Percentiles rank a stretch among this genome's conserved stretches.
These are phyloP conservation scores for Blomia tropicalis DNA, from an alignment of 2,888 invertebrate species.

Conservation along the genomic window DNA sequence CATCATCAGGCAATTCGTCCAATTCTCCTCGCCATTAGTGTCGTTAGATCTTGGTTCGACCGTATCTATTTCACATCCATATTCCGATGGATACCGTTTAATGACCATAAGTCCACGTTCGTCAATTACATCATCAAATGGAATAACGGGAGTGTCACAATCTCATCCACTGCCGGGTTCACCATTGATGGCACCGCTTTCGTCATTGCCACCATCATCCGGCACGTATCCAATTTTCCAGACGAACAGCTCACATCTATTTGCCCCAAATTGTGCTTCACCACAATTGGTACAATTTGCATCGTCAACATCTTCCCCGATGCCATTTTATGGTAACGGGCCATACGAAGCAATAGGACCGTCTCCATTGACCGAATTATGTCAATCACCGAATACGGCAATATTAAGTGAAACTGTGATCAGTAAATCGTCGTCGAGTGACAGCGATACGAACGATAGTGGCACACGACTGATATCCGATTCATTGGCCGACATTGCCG, in stretches of 20 bases:
- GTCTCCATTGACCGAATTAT: background rate
- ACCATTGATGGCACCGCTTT: too few relatives aligned
- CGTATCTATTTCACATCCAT: background rate
- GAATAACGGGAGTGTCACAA: too few relatives aligned
- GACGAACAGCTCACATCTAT: constrained; percentile 1
- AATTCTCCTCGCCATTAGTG: constrained; percentile 9
- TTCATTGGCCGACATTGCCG: background rate
- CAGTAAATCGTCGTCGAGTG: constrained; percentile 20
- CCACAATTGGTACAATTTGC: background rate
- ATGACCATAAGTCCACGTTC: background rate
- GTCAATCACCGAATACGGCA: background rate
- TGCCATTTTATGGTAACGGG: background rate
- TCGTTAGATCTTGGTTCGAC: background rate
- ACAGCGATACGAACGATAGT: constrained; percentile 20
- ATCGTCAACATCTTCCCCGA: background rate
- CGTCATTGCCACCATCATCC: background rate
- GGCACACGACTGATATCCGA: constrained; percentile 9
- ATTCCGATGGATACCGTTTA: background rate
- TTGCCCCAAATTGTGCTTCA: background rate
- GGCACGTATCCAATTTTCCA: background rate
- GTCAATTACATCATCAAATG: background rate
- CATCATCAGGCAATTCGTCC: background rate
- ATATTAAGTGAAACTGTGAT: constrained; percentile 6
- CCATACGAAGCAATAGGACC: background rate
- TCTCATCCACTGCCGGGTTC: too few relatives aligned